These are phyloP conservation scores for Orthosia gothica DNA, from an alignment of 2,888 invertebrate species.

Conservation along the genomic window DNA sequence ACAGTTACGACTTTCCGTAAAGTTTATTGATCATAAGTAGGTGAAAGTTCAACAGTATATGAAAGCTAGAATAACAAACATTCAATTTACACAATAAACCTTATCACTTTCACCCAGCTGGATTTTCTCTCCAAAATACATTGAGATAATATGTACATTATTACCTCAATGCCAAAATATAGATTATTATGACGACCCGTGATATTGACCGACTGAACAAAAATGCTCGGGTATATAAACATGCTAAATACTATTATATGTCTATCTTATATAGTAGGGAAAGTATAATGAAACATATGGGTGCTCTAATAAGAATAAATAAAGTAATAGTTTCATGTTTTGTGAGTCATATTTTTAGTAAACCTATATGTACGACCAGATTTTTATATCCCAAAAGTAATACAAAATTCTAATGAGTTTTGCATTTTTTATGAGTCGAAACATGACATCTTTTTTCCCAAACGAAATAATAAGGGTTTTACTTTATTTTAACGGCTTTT, in stretches of 20 bases:
- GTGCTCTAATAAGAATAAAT: not conserved
- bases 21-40: too few species aligned
- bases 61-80: not conserved
- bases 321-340: not conserved
- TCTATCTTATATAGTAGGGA: not conserved
- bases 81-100: not conserved
- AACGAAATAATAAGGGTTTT: not conserved
- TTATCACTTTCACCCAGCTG: not conserved
- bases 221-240: not conserved
- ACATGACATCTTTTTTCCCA: slow-evolving; percentile 11
- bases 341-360: slow-evolving; percentile 2
- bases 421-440: slow-evolving; percentile 19
- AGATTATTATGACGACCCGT: slow-evolving; percentile 2
- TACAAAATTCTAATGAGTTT: slow-evolving; percentile 14
- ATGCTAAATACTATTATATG: too few species aligned
- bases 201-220: slow-evolving; percentile 3
- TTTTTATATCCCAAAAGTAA: slow-evolving; percentile 16
- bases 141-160: too few species aligned
- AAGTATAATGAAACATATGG: not conserved
- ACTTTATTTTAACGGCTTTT: not conserved
- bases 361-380: not conserved
- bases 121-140: not conserved
- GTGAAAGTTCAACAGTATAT: too few species aligned
- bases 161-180: too few species aligned
- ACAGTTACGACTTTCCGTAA: too few species aligned